These are phyloP conservation scores for Rousettus madagascariensis DNA, from an alignment of 2,797 vertebrate genomes.

Conservation along the genomic window DNA sequence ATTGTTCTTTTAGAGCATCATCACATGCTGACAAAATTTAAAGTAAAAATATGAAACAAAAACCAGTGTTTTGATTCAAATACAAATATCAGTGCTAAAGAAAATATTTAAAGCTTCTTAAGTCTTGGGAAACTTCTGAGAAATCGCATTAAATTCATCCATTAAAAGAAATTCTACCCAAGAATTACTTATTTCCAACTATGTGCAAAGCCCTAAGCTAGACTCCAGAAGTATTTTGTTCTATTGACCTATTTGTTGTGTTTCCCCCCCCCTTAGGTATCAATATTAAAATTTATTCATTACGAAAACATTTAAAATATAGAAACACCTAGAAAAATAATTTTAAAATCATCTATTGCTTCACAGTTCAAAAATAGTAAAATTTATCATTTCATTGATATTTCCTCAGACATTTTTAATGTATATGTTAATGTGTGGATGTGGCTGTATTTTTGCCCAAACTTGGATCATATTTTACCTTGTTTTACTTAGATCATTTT, in stretches of 20 bases:
- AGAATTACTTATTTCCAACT: not conserved
- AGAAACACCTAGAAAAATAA: not conserved
- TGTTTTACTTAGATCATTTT: not conserved
- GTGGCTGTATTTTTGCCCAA: not conserved
- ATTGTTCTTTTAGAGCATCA: not conserved
- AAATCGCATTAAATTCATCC: not conserved
- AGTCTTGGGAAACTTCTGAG: not conserved
- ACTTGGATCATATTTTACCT: not conserved
- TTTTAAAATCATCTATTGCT: not conserved
- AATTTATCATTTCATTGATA: not conserved
- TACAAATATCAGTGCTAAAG: not conserved
- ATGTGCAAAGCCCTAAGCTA: not conserved
- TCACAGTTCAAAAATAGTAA: not conserved
- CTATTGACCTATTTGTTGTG: not conserved
- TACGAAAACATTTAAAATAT: not conserved
- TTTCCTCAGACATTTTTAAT: not conserved
- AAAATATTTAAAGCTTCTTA: not conserved
- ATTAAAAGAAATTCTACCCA: not conserved
- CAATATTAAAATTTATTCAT: not conserved
- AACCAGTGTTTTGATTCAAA: not conserved
- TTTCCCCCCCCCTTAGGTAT: not conserved
- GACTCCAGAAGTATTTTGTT: not conserved
- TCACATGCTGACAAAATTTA: not conserved
- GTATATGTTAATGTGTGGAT: not conserved
- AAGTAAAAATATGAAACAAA: not conserved